Percentiles rank a stretch among this genome's conserved stretches.
Conservation (phyloP, 2,113 vertebrate genomes). For the Isichthys henryi region DNA sequence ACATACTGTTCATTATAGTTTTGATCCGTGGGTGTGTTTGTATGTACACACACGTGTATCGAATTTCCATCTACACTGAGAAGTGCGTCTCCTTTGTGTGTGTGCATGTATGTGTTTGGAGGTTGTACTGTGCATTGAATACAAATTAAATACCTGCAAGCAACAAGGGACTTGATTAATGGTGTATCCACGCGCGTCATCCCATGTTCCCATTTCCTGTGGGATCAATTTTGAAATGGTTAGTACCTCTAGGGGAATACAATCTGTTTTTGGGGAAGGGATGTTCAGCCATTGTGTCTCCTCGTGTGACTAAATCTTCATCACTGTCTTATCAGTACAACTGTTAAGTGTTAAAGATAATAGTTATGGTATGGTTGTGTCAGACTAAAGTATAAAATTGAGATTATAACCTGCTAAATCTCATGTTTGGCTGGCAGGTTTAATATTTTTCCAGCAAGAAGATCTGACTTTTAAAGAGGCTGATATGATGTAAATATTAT, state of each 20-base stretch:
- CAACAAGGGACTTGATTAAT: slow-evolving; percentile 11
- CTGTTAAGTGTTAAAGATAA: not conserved
- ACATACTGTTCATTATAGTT: not conserved
- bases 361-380: not conserved
- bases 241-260: not conserved
- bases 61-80: not conserved
- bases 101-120: not conserved
- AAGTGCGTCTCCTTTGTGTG: not conserved
- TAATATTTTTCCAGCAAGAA: not conserved
- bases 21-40: slow-evolving; percentile 10
- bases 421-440: not conserved
- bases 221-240: not conserved
- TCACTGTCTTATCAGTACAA: not conserved
- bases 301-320: not conserved
- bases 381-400: not conserved
- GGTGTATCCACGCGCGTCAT: not conserved
- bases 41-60: not conserved
- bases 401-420: not conserved
- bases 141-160: slow-evolving; percentile 6
- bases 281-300: not conserved
- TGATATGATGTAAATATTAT: not conserved
- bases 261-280: not conserved
- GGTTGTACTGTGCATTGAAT: not conserved
- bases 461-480: not conserved
- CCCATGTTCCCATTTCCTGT: not conserved